Evolutionary conservation across 2,113 vertebrate genomes (phyloP).

Genomic region (Elaphurus davidianus): DNA sequence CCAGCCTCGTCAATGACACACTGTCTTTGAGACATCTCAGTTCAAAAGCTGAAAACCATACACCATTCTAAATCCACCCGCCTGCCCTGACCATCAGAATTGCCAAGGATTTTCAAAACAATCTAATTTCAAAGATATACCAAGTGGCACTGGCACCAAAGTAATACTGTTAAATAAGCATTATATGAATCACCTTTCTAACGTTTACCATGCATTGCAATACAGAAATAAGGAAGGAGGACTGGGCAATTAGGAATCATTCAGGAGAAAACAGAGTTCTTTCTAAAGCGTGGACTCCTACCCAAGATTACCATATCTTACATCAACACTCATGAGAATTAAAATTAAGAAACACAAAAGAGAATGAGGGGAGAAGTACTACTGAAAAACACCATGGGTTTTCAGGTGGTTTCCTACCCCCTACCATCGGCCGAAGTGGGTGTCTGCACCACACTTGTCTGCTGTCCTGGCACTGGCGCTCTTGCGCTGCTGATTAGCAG

Average conservation of each 20-base stretch:
- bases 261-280: neutral
- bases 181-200: neutral
- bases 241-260: neutral
- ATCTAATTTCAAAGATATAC: constrained; percentile 7
- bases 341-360: constrained; percentile 10
- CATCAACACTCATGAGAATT: neutral
- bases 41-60: neutral
- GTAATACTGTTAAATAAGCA: neutral
- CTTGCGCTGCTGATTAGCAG: constrained; percentile 91
- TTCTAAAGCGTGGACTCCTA: neutral
- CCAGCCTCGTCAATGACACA: neutral
- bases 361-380: neutral
- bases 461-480: constrained; percentile 88
- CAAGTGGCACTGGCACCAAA: neutral
- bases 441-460: constrained; percentile 86
- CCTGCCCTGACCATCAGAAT: neutral
- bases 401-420: constrained; percentile 74
- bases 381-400: neutral
- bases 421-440: constrained; percentile 89
- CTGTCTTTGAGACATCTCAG: neutral
- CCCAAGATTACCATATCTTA: neutral
- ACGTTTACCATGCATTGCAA: neutral
- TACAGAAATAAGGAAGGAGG: neutral
- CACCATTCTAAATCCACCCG: neutral
- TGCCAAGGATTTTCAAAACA: constrained; percentile 22